Conservation (phyloP, 1,140 invertebrate genomes). For the Trichonephila inaurata region DNA sequence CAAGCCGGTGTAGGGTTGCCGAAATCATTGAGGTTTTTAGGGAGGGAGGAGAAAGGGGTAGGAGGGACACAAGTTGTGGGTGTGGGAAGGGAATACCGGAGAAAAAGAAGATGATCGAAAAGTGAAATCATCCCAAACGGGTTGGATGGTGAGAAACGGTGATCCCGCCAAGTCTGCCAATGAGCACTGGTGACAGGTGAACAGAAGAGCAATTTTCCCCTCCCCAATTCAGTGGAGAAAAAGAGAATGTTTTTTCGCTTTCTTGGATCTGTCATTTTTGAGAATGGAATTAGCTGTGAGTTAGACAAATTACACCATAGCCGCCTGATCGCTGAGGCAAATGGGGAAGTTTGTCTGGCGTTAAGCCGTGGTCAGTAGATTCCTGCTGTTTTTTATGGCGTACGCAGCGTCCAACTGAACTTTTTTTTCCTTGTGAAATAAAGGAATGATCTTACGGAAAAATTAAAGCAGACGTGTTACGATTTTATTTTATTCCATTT, state of each 20-base stretch:
- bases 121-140: background rate
- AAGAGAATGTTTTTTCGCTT: background rate
- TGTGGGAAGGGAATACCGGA: constrained; percentile 17
- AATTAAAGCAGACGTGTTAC: background rate
- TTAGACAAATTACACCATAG: background rate
- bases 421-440: too few species aligned
- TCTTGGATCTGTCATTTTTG: background rate
- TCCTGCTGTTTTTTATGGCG: too few species aligned
- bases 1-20: background rate
- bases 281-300: background rate
- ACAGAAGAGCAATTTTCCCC: background rate
- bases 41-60: background rate
- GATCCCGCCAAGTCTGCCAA: background rate
- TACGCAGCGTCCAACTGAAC: too few species aligned
- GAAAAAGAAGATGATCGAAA: background rate
- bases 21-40: background rate
- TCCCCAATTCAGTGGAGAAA: background rate
- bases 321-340: too few species aligned
- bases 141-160: background rate
- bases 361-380: too few species aligned
- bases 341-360: too few species aligned
- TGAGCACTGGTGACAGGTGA: background rate
- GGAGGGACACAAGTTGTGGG: background rate
- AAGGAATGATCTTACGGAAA: too few species aligned
- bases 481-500: background rate